Evolutionary conservation across 2,113 vertebrate genomes (phyloP).

Genomic region (Scomber japonicus): DNA sequence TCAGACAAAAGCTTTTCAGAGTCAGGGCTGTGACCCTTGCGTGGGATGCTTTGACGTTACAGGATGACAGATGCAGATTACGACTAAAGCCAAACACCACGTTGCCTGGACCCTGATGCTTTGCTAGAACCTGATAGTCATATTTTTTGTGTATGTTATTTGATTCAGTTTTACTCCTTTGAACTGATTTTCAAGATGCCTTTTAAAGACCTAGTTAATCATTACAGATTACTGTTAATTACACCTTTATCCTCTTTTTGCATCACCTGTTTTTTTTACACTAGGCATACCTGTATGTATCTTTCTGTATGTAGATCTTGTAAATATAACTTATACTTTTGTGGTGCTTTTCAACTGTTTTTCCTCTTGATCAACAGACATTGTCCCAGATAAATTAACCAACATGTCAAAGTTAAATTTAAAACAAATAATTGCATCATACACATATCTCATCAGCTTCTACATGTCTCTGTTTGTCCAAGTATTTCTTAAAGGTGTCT

Average conservation of each 20-base stretch:
- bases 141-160: too few species aligned
- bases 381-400: neutral
- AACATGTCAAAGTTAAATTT: neutral
- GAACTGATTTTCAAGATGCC: neutral
- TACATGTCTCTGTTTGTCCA: neutral
- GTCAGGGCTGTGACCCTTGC: conserved; percentile 9
- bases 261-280: neutral
- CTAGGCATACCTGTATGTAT: too few species aligned
- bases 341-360: too few species aligned
- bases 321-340: too few species aligned
- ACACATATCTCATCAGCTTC: neutral
- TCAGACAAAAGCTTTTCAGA: conserved; percentile 5
- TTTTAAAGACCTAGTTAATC: neutral
- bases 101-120: neutral
- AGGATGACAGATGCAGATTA: conserved; percentile 15
- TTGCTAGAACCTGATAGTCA: too few species aligned
- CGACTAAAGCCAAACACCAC: conserved; percentile 39
- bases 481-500: too few species aligned
- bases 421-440: too few species aligned
- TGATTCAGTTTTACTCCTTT: too few species aligned
- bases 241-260: neutral
- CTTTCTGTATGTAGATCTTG: too few species aligned
- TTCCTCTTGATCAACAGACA: too few species aligned
- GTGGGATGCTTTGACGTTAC: conserved; percentile 2
- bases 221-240: neutral